Base-by-base conservation (phyloP, 2,797 vertebrate genomes). In the Gallinago stenura region DNA sequence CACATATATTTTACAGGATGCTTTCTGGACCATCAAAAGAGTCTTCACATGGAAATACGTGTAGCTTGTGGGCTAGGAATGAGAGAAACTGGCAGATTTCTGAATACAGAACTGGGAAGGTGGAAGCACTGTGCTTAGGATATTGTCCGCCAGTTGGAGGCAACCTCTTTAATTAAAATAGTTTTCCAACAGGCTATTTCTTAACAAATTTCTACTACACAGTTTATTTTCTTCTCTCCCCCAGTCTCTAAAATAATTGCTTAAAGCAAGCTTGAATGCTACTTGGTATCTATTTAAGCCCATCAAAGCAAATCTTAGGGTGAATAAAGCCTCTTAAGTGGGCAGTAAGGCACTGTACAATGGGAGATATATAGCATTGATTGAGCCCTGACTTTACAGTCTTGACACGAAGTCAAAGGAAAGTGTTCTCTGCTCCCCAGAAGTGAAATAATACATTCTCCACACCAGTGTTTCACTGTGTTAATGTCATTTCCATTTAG, bases 391-490 rank as follows among this genome's bases (percentile, higher is more conserved):
- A 71, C 54, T 81, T 82, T 91, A 77, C 81, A 80, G 65, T 57
- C 60, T 76, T 45, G 83, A 88, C 41, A 93, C 43, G 70, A 90
- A 94, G 64, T 57, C 53, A 57, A 94, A 72, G 57, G 41, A 60
- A 48, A 77, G 56, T 6, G 51, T 43, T 48, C 51, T 87, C 53
- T 88, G 0, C 82, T 76, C 80, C 48, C 62, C 10, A 45, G 61
- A 71, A 61, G 57, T 41, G 65, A 90, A 83, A 70, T 1, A 87
- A 66, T 93, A 95, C 72, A 66, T 68, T 94, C 93, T 96, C 85
- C 76, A 51, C 28, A 70, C 45, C 53, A 60, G 56, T 20, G 54
- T 92, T 96, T 93, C 89, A 79, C 46, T 78, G 61, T 60, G 61
- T 26, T 58, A 50, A 31, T 45, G 46, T 41, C 3, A 66, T 77